These are phyloP conservation scores for Anabas testudineus DNA, from an alignment of 2,797 vertebrate genomes.

Conservation along the genomic window DNA sequence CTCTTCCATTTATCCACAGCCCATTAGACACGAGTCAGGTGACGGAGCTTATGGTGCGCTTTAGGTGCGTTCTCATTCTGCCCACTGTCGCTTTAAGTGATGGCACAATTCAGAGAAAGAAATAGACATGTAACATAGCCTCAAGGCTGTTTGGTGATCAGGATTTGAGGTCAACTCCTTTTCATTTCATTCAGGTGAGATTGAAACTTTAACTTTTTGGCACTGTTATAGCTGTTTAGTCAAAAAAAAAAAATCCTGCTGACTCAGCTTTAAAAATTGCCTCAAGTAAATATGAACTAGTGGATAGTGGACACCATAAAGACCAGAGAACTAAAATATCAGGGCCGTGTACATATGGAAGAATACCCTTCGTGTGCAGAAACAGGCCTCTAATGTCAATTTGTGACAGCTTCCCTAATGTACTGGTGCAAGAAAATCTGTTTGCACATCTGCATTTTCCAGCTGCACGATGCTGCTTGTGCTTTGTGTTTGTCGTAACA, in stretches of 20 bases:
- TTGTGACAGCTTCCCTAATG: background rate
- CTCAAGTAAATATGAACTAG: too few relatives aligned
- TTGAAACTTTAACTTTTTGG: background rate
- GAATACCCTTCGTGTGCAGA: too few relatives aligned
- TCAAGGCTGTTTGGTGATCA: constrained; percentile 19
- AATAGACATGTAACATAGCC: constrained; percentile 10
- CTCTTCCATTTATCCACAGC: constrained; percentile 52
- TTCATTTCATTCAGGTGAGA: constrained; percentile 1
- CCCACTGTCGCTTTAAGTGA: constrained; percentile 31
- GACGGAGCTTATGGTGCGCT: constrained; percentile 43
- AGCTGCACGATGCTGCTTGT: background rate
- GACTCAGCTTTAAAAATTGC: too few relatives aligned
- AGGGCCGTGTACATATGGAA: too few relatives aligned
- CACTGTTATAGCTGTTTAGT: too few relatives aligned
- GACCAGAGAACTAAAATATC: too few relatives aligned
- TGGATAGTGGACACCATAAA: too few relatives aligned
- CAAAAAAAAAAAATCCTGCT: background rate
- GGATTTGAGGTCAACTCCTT: background rate
- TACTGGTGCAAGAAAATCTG: background rate
- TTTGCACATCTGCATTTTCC: constrained; percentile 10
- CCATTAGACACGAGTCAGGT: constrained; percentile 65
- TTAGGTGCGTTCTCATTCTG: constrained; percentile 44
- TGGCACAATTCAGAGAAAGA: constrained; percentile 32
- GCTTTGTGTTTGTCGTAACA: background rate
- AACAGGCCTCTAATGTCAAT: too few relatives aligned